A percentile compares a stretch with the other conserved stretches of the same genome.
phyloP scores from a whole-genome alignment of 2,797 vertebrate genomes.

The Rhadinocentrus ornatus region DNA sequence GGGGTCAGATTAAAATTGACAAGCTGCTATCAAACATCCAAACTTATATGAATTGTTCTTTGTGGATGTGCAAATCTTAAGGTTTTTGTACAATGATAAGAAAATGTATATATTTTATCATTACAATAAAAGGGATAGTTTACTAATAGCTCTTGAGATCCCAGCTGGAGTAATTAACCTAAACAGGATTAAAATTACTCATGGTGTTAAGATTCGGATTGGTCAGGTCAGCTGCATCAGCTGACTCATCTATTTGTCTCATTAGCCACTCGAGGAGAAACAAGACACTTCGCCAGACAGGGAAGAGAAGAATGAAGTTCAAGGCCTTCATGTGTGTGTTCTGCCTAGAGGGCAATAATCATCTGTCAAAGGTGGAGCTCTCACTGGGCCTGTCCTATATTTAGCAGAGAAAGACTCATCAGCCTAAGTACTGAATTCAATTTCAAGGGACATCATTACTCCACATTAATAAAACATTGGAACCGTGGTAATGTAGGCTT shows the following conservation, averaged over 20 bases:
- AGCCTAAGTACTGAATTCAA: slow-evolving; percentile 76
- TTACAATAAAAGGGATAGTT: too few species aligned
- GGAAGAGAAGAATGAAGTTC: slow-evolving; percentile 28
- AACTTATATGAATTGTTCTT: too few species aligned
- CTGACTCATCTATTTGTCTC: not conserved
- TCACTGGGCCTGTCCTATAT: slow-evolving; percentile 61
- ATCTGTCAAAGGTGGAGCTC: slow-evolving; percentile 58
- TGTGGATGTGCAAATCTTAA: too few species aligned
- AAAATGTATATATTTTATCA: too few species aligned
- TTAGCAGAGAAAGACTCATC: slow-evolving; percentile 79
- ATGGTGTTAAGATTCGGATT: not conserved
- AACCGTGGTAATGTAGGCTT: slow-evolving; percentile 42
- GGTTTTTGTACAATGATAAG: too few species aligned
- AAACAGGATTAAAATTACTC: not conserved
- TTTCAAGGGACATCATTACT: slow-evolving; percentile 73
- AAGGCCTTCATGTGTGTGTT: slow-evolving; percentile 18
- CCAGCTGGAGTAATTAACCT: not conserved
- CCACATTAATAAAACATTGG: slow-evolving; percentile 71
- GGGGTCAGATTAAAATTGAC: too few species aligned
- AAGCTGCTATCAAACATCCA: too few species aligned
- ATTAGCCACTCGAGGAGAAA: not conserved
- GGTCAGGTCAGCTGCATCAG: not conserved
- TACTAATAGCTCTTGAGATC: not conserved
- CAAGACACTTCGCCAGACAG: slow-evolving; percentile 9
- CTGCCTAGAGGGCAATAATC: slow-evolving; percentile 60